Evolutionary conservation across 2,888 invertebrate species (phyloP), one percentile per base, ranked within the genome.

Genomic region (Drosophila yooni): DNA sequence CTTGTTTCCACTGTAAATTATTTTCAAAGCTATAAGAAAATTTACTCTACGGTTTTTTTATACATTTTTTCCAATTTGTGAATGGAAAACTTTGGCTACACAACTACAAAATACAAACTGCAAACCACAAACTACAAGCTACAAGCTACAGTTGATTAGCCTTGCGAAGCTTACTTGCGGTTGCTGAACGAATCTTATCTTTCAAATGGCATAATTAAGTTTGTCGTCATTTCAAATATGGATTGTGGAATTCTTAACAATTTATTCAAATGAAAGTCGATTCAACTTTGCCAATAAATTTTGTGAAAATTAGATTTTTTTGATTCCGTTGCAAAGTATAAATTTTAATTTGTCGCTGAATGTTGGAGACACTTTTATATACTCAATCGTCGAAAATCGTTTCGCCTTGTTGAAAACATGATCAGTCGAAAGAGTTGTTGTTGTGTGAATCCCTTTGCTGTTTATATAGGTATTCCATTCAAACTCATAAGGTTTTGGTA

Each of bases 161-260:
- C 27, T 13, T 38, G 11, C 11, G 27, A 27, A 7, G 36, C 36
- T 36, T 54, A 51, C n/a, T n/a, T 21, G 7, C 18, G 34, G 18
- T n/a, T 38, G 4, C 27, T n/a, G n/a, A 38, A 27, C 27, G 27
- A 56, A 56, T 56, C 40, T 56, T 56, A 29, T 56, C 56, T 27
- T 27, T 54, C 18, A 27, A 54, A 38, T 56, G 29, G 29, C 27
- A 56, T 38, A 56, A 56, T 38, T 56, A 8, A 56, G 18, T 38
- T 56, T 38, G 25, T 4, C 36, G 54, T 54, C 11, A 27, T 36
- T 25, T 7, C 10, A 3, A 53, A 53, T 31, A 21, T 34, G 36
- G n/a, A 38, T 29, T 38, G 38, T 13, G n/a, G 3, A 7, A 56
- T 56, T 56, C 7, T 13, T 27, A 13, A n/a, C 13, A 27, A 27